Percentiles rank a stretch among this genome's conserved stretches.
Evolutionary conservation across 1,140 invertebrate species (phyloP).

Genomic region (Bombus balteatus): DNA sequence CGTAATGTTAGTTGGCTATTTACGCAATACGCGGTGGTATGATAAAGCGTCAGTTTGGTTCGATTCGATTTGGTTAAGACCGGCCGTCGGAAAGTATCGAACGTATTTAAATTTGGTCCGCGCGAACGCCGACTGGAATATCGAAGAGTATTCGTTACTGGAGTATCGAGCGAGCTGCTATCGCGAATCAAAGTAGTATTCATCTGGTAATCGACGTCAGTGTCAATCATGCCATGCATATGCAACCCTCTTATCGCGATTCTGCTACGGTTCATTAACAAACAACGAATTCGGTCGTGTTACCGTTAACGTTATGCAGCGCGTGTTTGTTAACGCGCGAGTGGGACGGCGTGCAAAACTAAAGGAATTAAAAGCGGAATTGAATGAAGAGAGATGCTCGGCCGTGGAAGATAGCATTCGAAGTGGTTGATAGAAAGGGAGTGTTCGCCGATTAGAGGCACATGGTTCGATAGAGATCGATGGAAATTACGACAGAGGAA

Average conservation of each 20-base stretch:
- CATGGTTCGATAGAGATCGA: conserved; percentile 21
- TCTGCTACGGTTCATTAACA: neutral
- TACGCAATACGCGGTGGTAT: neutral
- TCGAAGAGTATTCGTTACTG: conserved; percentile 24
- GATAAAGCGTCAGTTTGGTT: neutral
- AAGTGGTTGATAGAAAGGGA: neutral
- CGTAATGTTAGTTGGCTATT: conserved; percentile 4
- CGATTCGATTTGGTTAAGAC: neutral
- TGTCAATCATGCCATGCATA: conserved; percentile 32
- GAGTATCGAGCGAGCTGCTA: conserved; percentile 9
- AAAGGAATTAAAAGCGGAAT: conserved; percentile 1
- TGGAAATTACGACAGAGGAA: conserved; percentile 3
- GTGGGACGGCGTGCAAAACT: neutral
- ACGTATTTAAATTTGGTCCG: conserved; percentile 25
- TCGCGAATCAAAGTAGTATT: conserved; percentile 35
- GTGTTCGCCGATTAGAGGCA: conserved; percentile 18
- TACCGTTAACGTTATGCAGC: neutral
- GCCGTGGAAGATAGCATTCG: neutral
- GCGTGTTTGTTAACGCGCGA: neutral
- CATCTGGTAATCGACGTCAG: conserved; percentile 13
- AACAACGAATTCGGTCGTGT: conserved; percentile 19
- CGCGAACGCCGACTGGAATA: neutral
- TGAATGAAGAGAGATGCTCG: neutral
- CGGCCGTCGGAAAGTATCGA: neutral
- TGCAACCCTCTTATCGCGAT: conserved; percentile 37